Evolutionary conservation across 2,888 invertebrate species (phyloP).

Genomic region (Balanococcus diminutus): DNA sequence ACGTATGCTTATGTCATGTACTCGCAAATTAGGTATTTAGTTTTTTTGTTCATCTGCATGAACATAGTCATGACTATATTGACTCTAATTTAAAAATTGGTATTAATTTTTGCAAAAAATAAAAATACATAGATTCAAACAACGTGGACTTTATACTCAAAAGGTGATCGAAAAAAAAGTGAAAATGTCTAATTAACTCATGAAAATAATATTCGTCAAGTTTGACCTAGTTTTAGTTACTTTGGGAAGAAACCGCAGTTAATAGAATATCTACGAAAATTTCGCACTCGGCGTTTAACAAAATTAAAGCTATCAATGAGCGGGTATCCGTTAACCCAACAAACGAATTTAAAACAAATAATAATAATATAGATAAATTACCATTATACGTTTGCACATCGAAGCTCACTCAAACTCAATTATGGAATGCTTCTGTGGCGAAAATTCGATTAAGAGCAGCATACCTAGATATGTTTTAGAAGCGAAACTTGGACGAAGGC

Average conservation of each 20-base stretch:
- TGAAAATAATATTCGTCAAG: slow-evolving; percentile 2
- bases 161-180: neutral
- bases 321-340: neutral
- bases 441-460: neutral
- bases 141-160: neutral
- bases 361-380: slow-evolving; percentile 2
- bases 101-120: no score
- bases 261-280: neutral
- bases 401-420: neutral
- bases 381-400: neutral
- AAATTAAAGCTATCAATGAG: neutral
- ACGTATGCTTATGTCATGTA: no score
- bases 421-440: neutral
- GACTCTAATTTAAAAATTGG: no score
- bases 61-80: no score
- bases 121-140: no score
- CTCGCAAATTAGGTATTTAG: no score
- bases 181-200: slow-evolving; percentile 1
- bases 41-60: no score
- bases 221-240: slow-evolving; percentile 4
- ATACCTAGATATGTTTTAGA: neutral
- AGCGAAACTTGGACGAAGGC: neutral
- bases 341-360: neutral
- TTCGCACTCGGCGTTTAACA: neutral
- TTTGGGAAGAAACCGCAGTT: neutral